Conservation (phyloP, 2,888 invertebrate genomes). For the Hypomecis atomaria region DNA sequence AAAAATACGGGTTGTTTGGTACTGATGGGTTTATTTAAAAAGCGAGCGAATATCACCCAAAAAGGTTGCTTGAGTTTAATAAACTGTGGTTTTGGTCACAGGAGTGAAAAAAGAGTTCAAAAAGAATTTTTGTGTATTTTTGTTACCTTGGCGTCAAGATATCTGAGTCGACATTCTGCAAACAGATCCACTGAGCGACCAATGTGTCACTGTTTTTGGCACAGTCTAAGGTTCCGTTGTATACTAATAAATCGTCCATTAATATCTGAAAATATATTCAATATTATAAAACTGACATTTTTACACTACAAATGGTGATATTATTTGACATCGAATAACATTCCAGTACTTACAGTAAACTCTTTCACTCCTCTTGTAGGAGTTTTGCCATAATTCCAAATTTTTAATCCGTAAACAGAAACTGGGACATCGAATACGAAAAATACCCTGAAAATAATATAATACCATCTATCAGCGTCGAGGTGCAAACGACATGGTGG, state of each 20-base stretch:
- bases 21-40: too few species aligned
- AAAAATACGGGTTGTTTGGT: too few species aligned
- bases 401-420: slow-evolving; percentile 88
- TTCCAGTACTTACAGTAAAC: slow-evolving; percentile 87
- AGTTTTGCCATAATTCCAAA: slow-evolving; percentile 95
- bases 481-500: too few species aligned
- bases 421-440: slow-evolving; percentile 91
- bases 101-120: too few species aligned
- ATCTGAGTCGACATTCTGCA: slow-evolving; percentile 68
- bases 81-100: too few species aligned
- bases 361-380: slow-evolving; percentile 91
- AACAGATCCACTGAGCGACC: slow-evolving; percentile 71
- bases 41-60: too few species aligned
- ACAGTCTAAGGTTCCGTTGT: slow-evolving; percentile 88
- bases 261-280: slow-evolving; percentile 83
- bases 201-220: slow-evolving; percentile 66
- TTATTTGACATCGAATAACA: too few species aligned
- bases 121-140: not conserved
- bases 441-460: slow-evolving; percentile 84
- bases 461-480: too few species aligned
- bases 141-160: slow-evolving; percentile 65
- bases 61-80: too few species aligned
- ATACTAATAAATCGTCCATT: slow-evolving; percentile 92
- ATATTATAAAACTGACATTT: not conserved
- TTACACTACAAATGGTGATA: too few species aligned